A percentile compares a stretch with the other conserved stretches of the same genome.
Conservation (phyloP, 2,113 vertebrate genomes). For the Notiomystis cincta region DNA sequence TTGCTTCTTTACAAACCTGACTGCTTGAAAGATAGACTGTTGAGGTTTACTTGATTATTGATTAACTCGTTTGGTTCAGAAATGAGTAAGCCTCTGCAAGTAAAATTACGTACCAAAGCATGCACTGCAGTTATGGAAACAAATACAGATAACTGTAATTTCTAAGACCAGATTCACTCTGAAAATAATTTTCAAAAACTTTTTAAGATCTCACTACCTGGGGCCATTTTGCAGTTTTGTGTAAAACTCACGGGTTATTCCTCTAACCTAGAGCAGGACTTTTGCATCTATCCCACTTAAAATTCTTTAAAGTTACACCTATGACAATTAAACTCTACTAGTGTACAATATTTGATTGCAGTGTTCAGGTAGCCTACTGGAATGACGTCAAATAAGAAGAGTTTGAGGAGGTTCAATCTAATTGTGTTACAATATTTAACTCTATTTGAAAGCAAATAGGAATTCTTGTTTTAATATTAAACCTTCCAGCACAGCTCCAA, state of each 20-base stretch:
- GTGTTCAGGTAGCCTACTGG: neutral
- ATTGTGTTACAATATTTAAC: conserved; percentile 65
- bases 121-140: neutral
- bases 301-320: neutral
- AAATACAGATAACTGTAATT: neutral
- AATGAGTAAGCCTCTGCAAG: neutral
- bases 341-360: neutral
- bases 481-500: neutral
- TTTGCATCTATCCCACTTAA: neutral
- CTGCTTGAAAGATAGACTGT: neutral
- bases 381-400: conserved; percentile 19
- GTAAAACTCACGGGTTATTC: neutral
- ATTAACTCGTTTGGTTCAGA: neutral
- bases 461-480: conserved; percentile 61
- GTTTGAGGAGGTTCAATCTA: conserved; percentile 34
- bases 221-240: neutral
- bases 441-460: neutral
- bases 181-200: neutral
- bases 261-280: neutral
- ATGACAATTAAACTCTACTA: neutral
- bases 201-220: neutral
- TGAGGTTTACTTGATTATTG: neutral
- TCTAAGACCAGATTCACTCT: neutral
- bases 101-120: neutral
- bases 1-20: neutral